These are phyloP conservation scores for Agelastica alni DNA, from an alignment of 2,888 invertebrate genomes.

Conservation along the genomic window DNA sequence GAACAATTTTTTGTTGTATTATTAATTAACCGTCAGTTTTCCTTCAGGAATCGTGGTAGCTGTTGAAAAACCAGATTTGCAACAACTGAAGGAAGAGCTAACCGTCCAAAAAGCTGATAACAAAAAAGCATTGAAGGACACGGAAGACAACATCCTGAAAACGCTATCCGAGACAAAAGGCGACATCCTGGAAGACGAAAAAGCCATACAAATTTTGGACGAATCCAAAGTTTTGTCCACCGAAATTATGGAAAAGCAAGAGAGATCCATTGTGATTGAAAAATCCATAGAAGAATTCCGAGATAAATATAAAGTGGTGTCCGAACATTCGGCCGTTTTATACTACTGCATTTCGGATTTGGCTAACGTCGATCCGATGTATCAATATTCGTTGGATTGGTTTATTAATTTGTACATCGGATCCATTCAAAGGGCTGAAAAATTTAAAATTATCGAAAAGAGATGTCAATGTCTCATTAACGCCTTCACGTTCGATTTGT, in stretches of 20 bases:
- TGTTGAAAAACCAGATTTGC: slow-evolving; percentile 82
- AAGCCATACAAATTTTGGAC: slow-evolving; percentile 84
- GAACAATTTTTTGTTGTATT: too few species aligned
- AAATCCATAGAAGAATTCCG: slow-evolving; percentile 76
- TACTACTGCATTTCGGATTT: slow-evolving; percentile 84
- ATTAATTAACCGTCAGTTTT: too few species aligned
- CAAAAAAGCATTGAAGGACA: slow-evolving; percentile 77
- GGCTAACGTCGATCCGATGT: slow-evolving; percentile 86
- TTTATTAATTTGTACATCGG: slow-evolving; percentile 80
- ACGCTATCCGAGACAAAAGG: slow-evolving; percentile 83
- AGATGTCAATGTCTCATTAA: slow-evolving; percentile 72
- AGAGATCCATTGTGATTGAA: slow-evolving; percentile 76
- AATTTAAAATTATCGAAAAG: slow-evolving; percentile 71
- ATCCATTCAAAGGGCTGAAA: slow-evolving; percentile 76
- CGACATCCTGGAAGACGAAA: slow-evolving; percentile 89
- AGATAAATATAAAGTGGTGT: slow-evolving; percentile 74
- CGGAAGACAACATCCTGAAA: slow-evolving; percentile 86
- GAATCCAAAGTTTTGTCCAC: slow-evolving; percentile 81
- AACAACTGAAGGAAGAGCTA: slow-evolving; percentile 77
- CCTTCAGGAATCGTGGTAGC: slow-evolving; percentile 75
- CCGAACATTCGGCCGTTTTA: slow-evolving; percentile 77
- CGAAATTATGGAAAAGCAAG: slow-evolving; percentile 82
- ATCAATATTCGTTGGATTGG: slow-evolving; percentile 85
- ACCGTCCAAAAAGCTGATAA: slow-evolving; percentile 81
- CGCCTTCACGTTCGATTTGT: slow-evolving; percentile 79